Evolutionary conservation across 2,888 invertebrate genomes (phyloP).

Genomic region (Drosophila melanosoma): DNA sequence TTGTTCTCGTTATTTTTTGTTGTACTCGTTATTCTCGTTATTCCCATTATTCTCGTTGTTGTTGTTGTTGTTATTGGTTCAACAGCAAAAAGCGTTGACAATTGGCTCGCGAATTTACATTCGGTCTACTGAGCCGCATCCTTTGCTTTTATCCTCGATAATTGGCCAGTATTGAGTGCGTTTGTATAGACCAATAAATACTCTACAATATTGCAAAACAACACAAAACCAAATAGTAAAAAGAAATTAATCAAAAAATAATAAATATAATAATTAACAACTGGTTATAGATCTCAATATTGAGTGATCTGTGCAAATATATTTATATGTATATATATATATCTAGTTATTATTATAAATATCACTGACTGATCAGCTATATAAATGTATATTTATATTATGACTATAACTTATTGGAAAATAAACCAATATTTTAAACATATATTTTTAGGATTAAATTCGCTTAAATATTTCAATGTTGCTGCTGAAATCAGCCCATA

Average conservation of each 20-base stretch:
- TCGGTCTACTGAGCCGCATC: conserved; percentile 39
- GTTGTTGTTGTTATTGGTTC: not conserved
- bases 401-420: not conserved
- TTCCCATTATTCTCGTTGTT: not conserved
- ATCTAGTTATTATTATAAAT: not conserved
- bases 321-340: not conserved
- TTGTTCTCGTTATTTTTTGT: not conserved
- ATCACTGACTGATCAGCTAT: not conserved
- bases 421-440: not conserved
- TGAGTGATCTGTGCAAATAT: not conserved
- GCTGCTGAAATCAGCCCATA: not conserved
- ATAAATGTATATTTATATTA: not conserved
- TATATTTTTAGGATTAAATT: not conserved
- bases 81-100: conserved; percentile 32
- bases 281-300: not conserved
- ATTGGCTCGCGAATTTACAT: conserved; percentile 56
- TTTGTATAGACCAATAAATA: not conserved
- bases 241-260: not conserved
- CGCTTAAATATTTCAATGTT: not conserved
- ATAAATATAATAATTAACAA: not conserved
- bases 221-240: not conserved
- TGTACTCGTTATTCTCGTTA: not conserved
- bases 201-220: not conserved
- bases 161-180: conserved; percentile 46
- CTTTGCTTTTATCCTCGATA: conserved; percentile 50